Conservation (phyloP, 2,888 invertebrate species). For the Julus scanicus region DNA sequence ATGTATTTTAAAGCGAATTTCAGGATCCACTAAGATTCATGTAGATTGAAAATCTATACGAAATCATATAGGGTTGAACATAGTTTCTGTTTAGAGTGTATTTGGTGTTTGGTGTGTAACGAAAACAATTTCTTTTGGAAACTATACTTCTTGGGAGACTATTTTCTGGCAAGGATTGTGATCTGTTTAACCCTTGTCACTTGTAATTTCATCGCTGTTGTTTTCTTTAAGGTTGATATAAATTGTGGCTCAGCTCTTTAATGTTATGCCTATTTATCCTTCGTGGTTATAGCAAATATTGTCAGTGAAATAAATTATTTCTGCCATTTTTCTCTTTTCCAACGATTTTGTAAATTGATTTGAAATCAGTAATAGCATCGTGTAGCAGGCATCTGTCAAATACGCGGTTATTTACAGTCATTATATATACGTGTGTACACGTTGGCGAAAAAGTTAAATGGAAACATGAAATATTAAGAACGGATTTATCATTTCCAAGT, state of each 20-base stretch:
- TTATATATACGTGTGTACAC: background rate
- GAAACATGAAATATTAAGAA: slow-evolving; percentile 17
- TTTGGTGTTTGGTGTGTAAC: no score
- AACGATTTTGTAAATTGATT: background rate
- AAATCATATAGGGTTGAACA: no score
- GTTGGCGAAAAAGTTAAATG: slow-evolving; percentile 15
- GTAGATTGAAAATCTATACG: no score
- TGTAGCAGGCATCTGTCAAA: background rate
- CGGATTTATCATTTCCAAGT: slow-evolving; percentile 10
- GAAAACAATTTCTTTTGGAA: no score
- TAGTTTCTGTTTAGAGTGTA: no score
- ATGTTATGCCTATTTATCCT: background rate
- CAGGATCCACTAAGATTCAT: no score
- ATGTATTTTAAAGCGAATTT: no score
- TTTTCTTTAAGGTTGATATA: background rate
- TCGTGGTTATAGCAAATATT: background rate
- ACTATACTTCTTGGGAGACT: no score
- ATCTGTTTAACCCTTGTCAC: no score
- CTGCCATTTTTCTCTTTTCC: background rate
- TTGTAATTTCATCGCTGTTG: background rate
- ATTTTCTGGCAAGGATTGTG: no score
- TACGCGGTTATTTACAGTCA: background rate
- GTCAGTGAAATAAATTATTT: background rate
- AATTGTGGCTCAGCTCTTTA: background rate
- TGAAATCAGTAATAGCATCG: background rate